Percentiles rank a stretch among this genome's conserved stretches.
Evolutionary conservation across 1,140 invertebrate genomes (phyloP).

Genomic region (Cryptotermes secundus): DNA sequence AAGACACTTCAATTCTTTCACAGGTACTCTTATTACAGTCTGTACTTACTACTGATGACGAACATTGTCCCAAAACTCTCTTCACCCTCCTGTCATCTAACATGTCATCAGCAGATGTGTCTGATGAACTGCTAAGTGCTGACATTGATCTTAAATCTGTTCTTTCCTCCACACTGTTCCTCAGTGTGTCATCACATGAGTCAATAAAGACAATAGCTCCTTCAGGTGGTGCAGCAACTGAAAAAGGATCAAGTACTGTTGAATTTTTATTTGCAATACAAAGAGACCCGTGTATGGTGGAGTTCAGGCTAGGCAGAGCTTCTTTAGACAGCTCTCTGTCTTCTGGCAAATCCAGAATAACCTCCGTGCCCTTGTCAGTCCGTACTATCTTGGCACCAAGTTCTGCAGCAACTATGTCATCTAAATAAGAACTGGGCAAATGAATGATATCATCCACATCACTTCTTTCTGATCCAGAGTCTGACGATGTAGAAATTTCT

Average conservation of each 20-base stretch:
- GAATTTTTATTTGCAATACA: background rate
- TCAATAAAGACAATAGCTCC: background rate
- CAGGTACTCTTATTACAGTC: conserved; percentile 35
- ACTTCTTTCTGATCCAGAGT: conserved; percentile 8
- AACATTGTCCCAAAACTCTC: background rate
- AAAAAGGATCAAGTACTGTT: background rate
- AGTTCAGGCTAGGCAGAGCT: background rate
- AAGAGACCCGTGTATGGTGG: background rate
- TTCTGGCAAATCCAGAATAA: background rate
- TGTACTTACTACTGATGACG: background rate
- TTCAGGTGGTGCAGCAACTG: background rate
- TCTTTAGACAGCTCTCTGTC: background rate
- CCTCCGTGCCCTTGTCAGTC: background rate
- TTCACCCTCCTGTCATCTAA: background rate
- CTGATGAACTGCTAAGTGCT: background rate
- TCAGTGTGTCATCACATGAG: background rate
- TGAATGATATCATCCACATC: conserved; percentile 12
- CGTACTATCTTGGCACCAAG: background rate
- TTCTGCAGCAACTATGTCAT: conserved; percentile 49
- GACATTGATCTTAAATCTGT: background rate
- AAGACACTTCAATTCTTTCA: conserved; percentile 31
- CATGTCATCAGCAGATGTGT: background rate
- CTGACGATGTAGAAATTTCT: conserved; percentile 19
- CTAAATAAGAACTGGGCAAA: background rate
- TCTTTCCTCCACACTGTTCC: background rate